Conservation (phyloP, 2,797 vertebrate species). For the Gymnoscopelus microlampas region DNA sequence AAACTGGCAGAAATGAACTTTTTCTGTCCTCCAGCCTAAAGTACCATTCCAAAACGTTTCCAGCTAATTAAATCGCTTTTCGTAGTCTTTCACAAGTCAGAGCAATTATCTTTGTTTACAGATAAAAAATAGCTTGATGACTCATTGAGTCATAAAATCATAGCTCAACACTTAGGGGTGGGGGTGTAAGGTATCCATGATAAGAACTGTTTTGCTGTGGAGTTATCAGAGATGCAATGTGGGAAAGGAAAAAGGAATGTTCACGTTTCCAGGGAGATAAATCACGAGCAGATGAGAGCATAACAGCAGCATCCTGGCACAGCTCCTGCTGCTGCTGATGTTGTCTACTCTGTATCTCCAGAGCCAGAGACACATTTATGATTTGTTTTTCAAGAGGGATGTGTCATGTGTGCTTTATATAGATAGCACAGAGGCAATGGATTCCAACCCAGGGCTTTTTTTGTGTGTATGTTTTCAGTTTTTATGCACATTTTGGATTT, state of each 20-base stretch:
- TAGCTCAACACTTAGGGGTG: slow-evolving; percentile 10
- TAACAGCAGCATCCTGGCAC: neutral
- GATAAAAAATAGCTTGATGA: slow-evolving; percentile 25
- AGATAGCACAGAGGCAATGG: no score
- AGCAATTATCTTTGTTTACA: slow-evolving; percentile 41
- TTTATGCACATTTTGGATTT: no score
- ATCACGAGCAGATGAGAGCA: neutral
- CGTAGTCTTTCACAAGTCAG: slow-evolving; percentile 14
- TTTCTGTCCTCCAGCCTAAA: neutral
- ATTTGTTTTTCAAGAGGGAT: no score
- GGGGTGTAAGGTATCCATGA: neutral
- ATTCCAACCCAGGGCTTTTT: no score
- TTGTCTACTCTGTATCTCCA: no score
- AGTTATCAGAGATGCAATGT: slow-evolving; percentile 14
- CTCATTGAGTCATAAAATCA: slow-evolving; percentile 48
- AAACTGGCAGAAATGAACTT: neutral
- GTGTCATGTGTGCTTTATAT: no score
- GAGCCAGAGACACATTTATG: no score
- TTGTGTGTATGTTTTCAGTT: no score
- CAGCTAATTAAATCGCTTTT: slow-evolving; percentile 25
- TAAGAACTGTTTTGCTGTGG: slow-evolving; percentile 18
- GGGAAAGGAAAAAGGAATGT: slow-evolving; percentile 17
- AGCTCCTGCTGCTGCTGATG: neutral
- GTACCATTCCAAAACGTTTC: slow-evolving; percentile 8
- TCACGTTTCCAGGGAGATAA: neutral